phyloP scores from a whole-genome alignment of 2,113 vertebrate genomes.

The Larimichthys polyactis region DNA sequence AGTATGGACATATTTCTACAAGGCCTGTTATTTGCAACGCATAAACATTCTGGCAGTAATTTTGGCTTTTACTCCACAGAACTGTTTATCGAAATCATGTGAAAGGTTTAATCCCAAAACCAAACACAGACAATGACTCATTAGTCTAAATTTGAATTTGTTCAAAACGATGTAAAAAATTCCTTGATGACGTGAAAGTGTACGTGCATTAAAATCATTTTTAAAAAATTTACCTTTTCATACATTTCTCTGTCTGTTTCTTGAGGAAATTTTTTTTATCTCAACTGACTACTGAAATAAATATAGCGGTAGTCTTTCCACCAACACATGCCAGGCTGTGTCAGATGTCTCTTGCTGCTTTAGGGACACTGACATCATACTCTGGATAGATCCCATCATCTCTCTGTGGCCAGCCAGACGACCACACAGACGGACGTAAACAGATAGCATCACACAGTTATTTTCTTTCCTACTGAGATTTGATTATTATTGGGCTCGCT shows the following conservation, averaged over 20 bases:
- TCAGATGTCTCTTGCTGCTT: conserved; percentile 34
- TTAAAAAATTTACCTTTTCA: neutral
- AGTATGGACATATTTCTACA: neutral
- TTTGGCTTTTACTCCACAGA: conserved; percentile 15
- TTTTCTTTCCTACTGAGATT: conserved; percentile 7
- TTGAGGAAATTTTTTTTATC: conserved; percentile 7
- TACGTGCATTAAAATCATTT: neutral
- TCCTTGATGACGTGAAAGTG: neutral
- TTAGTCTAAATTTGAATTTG: conserved; percentile 6
- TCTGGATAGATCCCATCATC: conserved; percentile 48
- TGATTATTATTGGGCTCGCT: conserved; percentile 16
- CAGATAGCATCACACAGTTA: conserved; percentile 24
- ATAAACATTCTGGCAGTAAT: conserved; percentile 28
- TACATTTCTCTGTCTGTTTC: conserved; percentile 7
- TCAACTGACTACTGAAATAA: conserved; percentile 30
- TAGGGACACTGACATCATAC: conserved; percentile 52
- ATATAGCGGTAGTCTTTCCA: conserved; percentile 44
- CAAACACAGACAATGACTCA: conserved; percentile 34
- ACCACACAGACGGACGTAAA: conserved; percentile 14
- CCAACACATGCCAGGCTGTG: conserved; percentile 25
- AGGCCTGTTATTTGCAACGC: conserved; percentile 22
- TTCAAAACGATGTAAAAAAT: neutral
- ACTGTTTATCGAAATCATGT: neutral
- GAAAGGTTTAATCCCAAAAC: conserved; percentile 6
- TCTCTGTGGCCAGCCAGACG: conserved; percentile 17